Evolutionary conservation across 2,888 invertebrate genomes (phyloP).

Genomic region (Nezara viridula): DNA sequence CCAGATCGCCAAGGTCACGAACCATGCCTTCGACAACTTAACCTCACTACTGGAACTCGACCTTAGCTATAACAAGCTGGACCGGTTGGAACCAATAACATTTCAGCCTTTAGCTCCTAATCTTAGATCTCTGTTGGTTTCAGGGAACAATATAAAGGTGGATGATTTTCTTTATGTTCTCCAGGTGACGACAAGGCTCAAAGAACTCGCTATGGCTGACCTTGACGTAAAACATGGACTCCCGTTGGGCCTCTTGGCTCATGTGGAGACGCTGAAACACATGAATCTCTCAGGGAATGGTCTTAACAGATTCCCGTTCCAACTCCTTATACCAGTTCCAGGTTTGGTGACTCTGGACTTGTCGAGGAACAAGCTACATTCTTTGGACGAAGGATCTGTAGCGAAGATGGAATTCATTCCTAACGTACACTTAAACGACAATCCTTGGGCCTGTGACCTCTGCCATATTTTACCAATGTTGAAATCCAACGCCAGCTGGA

Average conservation of each 20-base stretch:
- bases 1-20: constrained; percentile 81
- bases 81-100: constrained; percentile 76
- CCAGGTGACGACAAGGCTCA: constrained; percentile 69
- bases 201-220: constrained; percentile 75
- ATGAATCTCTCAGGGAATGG: constrained; percentile 83
- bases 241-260: constrained; percentile 74
- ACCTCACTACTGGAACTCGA: constrained; percentile 79
- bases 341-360: constrained; percentile 78
- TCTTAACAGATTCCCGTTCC: constrained; percentile 75
- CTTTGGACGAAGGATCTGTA: constrained; percentile 74
- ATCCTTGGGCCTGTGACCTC: constrained; percentile 78
- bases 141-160: constrained; percentile 77
- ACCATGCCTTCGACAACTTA: constrained; percentile 79
- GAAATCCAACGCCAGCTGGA: constrained; percentile 73
- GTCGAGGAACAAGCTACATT: constrained; percentile 80
- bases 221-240: constrained; percentile 75
- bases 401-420: constrained; percentile 74
- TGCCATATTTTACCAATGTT: constrained; percentile 76
- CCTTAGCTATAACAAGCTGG: constrained; percentile 82
- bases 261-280: constrained; percentile 75
- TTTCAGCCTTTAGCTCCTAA: constrained; percentile 76
- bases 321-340: constrained; percentile 73
- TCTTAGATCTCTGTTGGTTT: constrained; percentile 77
- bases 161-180: constrained; percentile 73
- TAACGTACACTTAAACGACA: constrained; percentile 72